Base-by-base conservation (phyloP, 2,888 invertebrate genomes). In the Tanytarsus gracilentus region DNA sequence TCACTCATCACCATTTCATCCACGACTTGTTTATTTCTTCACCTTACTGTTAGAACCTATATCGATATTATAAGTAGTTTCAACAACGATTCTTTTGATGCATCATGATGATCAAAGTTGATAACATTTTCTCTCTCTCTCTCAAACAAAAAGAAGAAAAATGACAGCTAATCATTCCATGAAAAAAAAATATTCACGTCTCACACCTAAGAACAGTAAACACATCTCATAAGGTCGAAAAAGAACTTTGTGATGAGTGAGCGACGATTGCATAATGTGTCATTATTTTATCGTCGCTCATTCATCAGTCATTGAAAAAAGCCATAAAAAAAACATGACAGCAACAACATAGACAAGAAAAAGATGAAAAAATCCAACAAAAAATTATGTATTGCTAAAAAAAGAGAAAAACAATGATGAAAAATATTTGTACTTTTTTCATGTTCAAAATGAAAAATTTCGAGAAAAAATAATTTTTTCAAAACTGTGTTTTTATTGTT, bases 351-450 rank as follows among this genome's bases (percentile, higher is more conserved):
- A 59, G 55, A 63, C 51, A 63, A 50, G 58, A 40, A 58, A 27
- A 59, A 51, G 36, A 51, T 11, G 50, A 21, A 36, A 50, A 62
- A 29, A 63, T 62, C 62, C 62, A 61, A 62, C 52, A 62, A 62
- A 16, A 52, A 62, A 33, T 39, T 55, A 55, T 40, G 39, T 55
- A 55, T 53, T 55, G 39, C 39, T 25, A 27, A 52, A 52, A 55
- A 33, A 33, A 18, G 29, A 51, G n/a, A 63, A 51, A 11, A 33
- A 33, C 33, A 44, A 44, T 44, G 44, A 44, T 44, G 44, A 44
- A 61, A 51, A 62, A 63, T 58, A 62, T 63, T 61, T 63, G 62
- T 62, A 63, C 62, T 63, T 63, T 63, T 30, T 62, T 63, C 61
- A 62, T 63, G 63, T 63, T 62, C 59, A 63, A 63, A 62, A 63